Base-by-base conservation (phyloP, 2,888 invertebrate species). In the Cerastis rubricosa region DNA sequence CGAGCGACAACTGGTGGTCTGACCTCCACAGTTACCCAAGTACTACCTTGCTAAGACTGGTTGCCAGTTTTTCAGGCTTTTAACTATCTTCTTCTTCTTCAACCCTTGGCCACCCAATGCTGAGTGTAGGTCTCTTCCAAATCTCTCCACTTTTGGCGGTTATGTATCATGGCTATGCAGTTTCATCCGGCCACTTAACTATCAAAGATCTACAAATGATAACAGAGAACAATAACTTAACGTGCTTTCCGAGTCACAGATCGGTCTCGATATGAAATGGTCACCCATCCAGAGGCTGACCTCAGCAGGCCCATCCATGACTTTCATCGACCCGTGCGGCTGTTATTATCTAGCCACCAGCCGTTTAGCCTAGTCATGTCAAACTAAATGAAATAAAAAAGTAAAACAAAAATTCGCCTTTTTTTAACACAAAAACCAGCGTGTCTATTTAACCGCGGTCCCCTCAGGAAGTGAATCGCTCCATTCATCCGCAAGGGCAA, bases 401-500 rank as follows among this genome's bases (percentile, higher is more conserved):
- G 0, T 0, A 47, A 47, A 47, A 17, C 6, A 17, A 49, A 19
- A 49, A 6, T 2, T 35, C 35, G 35, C 2, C 35, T 35, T 35
- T 35, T 35, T 35, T 35, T 35, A 35, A 3, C 35, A 3, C 35
- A 49, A 70, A 77, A 76, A 29, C 0, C 35, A 71, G 45, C 49
- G 65, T 77, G 77, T 49, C 40, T 47, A 35, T 29, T 61, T 63
- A 73, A 69, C 78, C 85, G 29, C 70, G 43, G 43, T 51, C 85
- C 72, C 81, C 71, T 71, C 77, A 72, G 83, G 86, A 84, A 82
- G 85, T 19, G 70, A 51, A 67, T 45, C 71, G 68, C 65, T 83
- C 71, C 74, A 72, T 78, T 77, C 84, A 82, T 80, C 80, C 85
- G 84, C 61, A 72, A 78, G 76, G 74, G 69, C 59, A 69, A 71